Evolutionary conservation across 2,797 vertebrate species (phyloP).

Genomic region (Trichosurus vulpecula): DNA sequence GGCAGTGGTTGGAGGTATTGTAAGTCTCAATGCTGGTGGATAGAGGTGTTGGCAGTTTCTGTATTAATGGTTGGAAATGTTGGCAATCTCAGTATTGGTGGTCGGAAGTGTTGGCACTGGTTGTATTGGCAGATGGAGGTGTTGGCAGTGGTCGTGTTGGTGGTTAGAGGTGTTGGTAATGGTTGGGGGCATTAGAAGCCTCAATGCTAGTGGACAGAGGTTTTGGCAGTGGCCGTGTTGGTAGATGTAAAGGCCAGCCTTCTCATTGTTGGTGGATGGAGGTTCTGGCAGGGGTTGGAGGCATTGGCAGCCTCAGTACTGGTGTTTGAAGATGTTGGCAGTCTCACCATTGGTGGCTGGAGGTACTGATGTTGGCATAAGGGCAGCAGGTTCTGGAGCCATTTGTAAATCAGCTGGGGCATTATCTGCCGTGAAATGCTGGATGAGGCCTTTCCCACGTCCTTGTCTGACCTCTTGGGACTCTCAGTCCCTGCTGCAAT

Average conservation of each 20-base stretch:
- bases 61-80: background rate
- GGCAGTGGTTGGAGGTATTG: background rate
- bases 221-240: background rate
- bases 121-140: background rate
- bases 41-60: background rate
- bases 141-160: background rate
- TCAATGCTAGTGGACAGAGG: background rate
- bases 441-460: slow-evolving; percentile 84
- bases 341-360: background rate
- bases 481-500: slow-evolving; percentile 62
- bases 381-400: slow-evolving; percentile 35
- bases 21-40: background rate
- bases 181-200: background rate
- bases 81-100: background rate
- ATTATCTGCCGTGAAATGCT: slow-evolving; percentile 82
- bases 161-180: background rate
- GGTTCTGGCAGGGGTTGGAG: background rate
- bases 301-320: background rate
- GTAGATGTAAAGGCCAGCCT: background rate
- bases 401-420: slow-evolving; percentile 76
- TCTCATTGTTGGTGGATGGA: background rate
- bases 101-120: background rate
- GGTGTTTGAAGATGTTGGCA: background rate
- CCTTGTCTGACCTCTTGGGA: slow-evolving; percentile 79
- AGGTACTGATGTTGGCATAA: slow-evolving; percentile 40